A percentile compares a stretch with the other conserved stretches of the same genome.
These are phyloP conservation scores for Phanerotoma sp. DNA, from an alignment of 2,888 invertebrate species.

Conservation along the genomic window DNA sequence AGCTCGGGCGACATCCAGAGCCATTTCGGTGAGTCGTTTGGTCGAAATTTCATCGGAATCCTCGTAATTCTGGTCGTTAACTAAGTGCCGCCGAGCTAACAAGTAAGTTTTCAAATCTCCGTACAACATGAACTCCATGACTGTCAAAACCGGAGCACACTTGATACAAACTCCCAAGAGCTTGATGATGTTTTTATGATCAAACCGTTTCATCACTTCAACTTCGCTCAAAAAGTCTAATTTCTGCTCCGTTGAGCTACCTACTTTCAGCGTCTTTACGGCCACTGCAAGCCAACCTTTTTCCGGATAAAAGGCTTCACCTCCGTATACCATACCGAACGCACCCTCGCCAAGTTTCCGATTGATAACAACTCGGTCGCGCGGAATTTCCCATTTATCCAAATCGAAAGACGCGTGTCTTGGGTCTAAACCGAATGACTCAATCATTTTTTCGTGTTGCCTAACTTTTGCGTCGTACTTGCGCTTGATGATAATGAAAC, in stretches of 20 bases:
- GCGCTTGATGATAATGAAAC: constrained; percentile 67
- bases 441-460: constrained; percentile 69
- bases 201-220: constrained; percentile 91
- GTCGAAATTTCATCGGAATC: constrained; percentile 78
- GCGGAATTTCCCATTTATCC: constrained; percentile 86
- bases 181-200: constrained; percentile 85
- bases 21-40: constrained; percentile 80
- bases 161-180: constrained; percentile 85
- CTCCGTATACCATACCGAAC: constrained; percentile 90
- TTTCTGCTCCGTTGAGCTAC: constrained; percentile 81
- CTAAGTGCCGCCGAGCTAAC: constrained; percentile 80
- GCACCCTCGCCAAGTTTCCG: constrained; percentile 86
- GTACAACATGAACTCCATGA: constrained; percentile 94
- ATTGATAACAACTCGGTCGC: constrained; percentile 83
- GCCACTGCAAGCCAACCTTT: constrained; percentile 83
- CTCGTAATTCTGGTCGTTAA: constrained; percentile 65
- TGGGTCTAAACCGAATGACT: constrained; percentile 69
- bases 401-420: constrained; percentile 60
- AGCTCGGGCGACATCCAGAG: constrained; percentile 84
- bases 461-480: constrained; percentile 71
- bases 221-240: constrained; percentile 90
- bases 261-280: constrained; percentile 85
- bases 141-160: constrained; percentile 83
- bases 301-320: constrained; percentile 74
- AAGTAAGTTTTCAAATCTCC: constrained; percentile 90